phyloP scores from a whole-genome alignment of 2,888 invertebrate genomes.

The Malachius bipustulatus region DNA sequence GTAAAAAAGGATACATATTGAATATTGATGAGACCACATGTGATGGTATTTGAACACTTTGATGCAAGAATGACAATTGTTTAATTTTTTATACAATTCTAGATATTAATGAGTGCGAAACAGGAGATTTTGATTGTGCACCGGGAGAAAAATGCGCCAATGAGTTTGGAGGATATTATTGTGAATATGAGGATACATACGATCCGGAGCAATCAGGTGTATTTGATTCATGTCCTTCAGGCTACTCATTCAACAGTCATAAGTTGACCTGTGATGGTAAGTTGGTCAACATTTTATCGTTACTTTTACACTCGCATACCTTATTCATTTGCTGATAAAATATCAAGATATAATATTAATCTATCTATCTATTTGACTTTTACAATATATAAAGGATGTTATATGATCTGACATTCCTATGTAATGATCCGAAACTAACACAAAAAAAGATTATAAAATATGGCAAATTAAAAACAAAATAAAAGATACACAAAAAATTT shows the following conservation, averaged over 20 bases:
- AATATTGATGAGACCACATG: conserved; percentile 55
- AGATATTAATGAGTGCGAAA: conserved; percentile 52
- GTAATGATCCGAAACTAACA: too few species aligned
- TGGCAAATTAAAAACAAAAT: too few species aligned
- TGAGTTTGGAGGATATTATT: conserved; percentile 43
- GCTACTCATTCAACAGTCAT: conserved; percentile 43
- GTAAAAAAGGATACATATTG: conserved; percentile 57
- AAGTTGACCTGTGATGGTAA: conserved; percentile 44
- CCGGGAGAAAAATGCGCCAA: conserved; percentile 41
- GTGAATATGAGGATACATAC: conserved; percentile 32
- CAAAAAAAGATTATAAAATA: too few species aligned
- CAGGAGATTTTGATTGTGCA: conserved; percentile 39
- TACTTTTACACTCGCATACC: neutral
- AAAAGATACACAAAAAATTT: conserved; percentile 4
- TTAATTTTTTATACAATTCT: conserved; percentile 12
- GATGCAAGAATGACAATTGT: too few species aligned
- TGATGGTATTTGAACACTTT: too few species aligned
- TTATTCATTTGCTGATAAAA: conserved; percentile 1
- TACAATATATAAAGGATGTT: too few species aligned
- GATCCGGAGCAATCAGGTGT: conserved; percentile 22
- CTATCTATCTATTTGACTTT: too few species aligned
- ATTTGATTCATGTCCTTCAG: conserved; percentile 40
- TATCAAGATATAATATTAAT: neutral
- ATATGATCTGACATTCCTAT: too few species aligned
- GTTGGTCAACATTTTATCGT: conserved; percentile 4